Evolutionary conservation across 2,113 vertebrate species (phyloP).

Genomic region (Otus sunia): DNA sequence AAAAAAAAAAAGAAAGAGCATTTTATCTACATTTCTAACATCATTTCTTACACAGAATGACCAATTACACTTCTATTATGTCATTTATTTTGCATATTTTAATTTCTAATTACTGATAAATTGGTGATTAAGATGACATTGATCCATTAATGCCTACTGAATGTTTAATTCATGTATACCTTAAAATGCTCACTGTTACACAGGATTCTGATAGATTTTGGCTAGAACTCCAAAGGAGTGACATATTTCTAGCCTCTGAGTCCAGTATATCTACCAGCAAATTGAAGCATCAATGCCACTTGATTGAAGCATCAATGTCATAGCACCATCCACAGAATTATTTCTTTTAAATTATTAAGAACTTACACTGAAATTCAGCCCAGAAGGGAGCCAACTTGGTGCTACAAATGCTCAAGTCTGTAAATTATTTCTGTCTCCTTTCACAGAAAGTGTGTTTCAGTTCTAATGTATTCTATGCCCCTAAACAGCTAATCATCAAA

Average conservation of each 20-base stretch:
- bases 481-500: background rate
- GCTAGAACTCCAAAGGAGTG: background rate
- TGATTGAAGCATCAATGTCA: background rate
- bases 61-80: background rate
- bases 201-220: background rate
- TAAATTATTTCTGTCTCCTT: background rate
- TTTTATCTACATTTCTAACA: background rate
- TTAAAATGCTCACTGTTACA: background rate
- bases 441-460: background rate
- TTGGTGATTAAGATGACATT: background rate
- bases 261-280: background rate
- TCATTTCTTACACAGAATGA: slow-evolving; percentile 13
- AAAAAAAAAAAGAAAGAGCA: background rate
- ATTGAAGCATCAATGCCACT: background rate
- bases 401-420: background rate
- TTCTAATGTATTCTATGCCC: background rate
- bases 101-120: slow-evolving; percentile 34
- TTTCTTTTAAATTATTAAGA: background rate
- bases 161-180: slow-evolving; percentile 3
- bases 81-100: slow-evolving; percentile 38
- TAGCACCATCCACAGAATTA: background rate
- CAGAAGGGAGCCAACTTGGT: background rate
- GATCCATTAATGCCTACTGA: background rate
- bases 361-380: background rate
- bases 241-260: background rate